Conservation (phyloP, 2,888 invertebrate species). For the Ceratothoa steindachneri region DNA sequence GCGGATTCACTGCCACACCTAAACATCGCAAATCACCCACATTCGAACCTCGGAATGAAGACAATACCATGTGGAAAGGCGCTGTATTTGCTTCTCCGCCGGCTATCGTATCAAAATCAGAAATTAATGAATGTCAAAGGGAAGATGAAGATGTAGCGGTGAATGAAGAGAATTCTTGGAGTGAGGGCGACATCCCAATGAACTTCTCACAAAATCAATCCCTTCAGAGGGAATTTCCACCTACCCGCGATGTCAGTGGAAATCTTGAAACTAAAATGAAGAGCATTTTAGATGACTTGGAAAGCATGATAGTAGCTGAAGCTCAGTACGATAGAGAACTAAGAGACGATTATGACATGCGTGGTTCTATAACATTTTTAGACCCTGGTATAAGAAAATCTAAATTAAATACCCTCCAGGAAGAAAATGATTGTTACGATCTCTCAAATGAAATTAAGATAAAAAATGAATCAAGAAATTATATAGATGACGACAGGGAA, state of each 20-base stretch:
- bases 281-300: background rate
- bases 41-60: background rate
- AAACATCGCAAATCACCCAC: background rate
- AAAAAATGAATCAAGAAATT: background rate
- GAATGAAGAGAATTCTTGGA: too few species aligned
- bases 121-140: background rate
- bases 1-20: background rate
- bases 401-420: background rate
- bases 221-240: too few species aligned
- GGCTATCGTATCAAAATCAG: background rate
- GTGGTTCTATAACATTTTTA: background rate
- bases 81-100: background rate
- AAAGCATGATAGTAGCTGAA: background rate
- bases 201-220: too few species aligned
- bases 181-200: too few species aligned
- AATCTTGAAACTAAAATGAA: background rate
- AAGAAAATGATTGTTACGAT: background rate
- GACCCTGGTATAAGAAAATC: background rate
- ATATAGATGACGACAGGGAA: conserved; percentile 17
- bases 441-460: background rate
- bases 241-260: background rate
- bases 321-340: background rate
- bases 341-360: background rate
- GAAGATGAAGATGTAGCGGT: too few species aligned
- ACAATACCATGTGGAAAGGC: background rate